Evolutionary conservation across 2,113 vertebrate genomes (phyloP).

Genomic region (Gnathonemus echidnorhynchus): DNA sequence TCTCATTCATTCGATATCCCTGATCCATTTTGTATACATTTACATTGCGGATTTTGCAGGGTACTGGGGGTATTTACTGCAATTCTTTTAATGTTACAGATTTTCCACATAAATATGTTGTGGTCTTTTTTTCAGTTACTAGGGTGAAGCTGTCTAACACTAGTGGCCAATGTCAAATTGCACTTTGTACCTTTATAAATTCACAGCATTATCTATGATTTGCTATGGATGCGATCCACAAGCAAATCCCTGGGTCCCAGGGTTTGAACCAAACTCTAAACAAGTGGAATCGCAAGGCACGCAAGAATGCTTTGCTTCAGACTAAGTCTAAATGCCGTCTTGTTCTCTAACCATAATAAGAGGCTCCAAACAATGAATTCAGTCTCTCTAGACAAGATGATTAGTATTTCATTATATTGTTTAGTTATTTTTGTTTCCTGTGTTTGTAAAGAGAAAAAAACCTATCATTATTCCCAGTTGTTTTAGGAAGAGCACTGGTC

Average conservation of each 20-base stretch:
- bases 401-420: conserved; percentile 3
- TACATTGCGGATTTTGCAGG: neutral
- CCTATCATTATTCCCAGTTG: neutral
- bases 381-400: neutral
- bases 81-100: neutral
- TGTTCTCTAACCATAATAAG: conserved; percentile 6
- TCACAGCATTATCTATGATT: neutral
- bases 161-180: neutral
- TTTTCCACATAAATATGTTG: neutral
- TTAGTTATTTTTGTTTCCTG: conserved; percentile 3
- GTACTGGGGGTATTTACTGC: neutral
- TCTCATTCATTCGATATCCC: neutral
- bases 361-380: neutral
- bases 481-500: neutral
- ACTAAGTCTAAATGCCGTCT: conserved; percentile 8
- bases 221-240: conserved; percentile 30
- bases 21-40: neutral
- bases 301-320: conserved; percentile 7
- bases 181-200: neutral
- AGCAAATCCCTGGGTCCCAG: conserved; percentile 36
- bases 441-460: neutral
- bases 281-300: conserved; percentile 20
- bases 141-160: neutral
- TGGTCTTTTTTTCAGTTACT: neutral
- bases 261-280: conserved; percentile 30